phyloP scores from a whole-genome alignment of 2,113 vertebrate species.

The Atlantisia rogersi region DNA sequence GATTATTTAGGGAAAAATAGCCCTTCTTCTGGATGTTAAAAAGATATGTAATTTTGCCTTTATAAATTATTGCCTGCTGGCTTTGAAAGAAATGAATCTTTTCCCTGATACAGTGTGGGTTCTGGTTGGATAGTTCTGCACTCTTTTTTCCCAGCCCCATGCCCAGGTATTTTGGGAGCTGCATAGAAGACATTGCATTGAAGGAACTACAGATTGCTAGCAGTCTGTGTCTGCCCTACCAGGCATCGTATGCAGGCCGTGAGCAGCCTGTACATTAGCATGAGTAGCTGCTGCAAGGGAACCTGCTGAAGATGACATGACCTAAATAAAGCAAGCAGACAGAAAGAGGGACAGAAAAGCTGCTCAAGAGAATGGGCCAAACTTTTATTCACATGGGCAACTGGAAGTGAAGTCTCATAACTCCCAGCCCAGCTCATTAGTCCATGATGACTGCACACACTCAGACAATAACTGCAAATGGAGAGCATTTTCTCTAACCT shows the following conservation, averaged over 20 bases:
- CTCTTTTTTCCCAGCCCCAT: background rate
- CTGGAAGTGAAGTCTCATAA: background rate
- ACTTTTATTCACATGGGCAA: background rate
- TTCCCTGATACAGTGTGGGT: background rate
- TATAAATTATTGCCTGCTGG: background rate
- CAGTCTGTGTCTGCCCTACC: background rate
- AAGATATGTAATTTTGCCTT: too few relatives aligned
- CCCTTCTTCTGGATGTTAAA: background rate
- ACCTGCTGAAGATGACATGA: background rate
- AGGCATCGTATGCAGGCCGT: fast-evolving
- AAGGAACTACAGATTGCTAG: background rate
- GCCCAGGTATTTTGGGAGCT: background rate
- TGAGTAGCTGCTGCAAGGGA: background rate
- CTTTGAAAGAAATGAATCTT: background rate
- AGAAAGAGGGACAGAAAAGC: background rate
- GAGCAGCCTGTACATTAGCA: fast-evolving
- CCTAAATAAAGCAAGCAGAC: background rate
- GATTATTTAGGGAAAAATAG: background rate
- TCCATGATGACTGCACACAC: background rate
- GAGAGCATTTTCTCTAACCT: background rate
- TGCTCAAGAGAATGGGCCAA: background rate
- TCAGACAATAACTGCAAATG: background rate
- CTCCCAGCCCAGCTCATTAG: background rate
- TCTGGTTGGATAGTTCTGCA: background rate
- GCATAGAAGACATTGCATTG: background rate